Evolutionary conservation across 2,797 vertebrate species (phyloP).

Genomic region (Lepidocolaptes lacrymiger): DNA sequence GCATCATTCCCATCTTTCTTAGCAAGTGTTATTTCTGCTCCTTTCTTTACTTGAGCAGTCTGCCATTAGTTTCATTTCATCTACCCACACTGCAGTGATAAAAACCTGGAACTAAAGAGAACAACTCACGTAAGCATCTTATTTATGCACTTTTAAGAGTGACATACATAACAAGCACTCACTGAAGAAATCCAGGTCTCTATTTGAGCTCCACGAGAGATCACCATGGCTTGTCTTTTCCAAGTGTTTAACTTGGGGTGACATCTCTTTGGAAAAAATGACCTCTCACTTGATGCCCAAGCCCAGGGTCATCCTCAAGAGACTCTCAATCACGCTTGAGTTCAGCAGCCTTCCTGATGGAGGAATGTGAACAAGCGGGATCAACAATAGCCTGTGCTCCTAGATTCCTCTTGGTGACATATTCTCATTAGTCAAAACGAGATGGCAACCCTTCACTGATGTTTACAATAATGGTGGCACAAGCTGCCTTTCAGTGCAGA

Average conservation of each 20-base stretch:
- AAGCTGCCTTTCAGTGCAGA: background rate
- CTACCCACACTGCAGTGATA: background rate
- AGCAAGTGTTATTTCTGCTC: background rate
- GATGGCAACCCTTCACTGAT: background rate
- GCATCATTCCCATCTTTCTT: background rate
- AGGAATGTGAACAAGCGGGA: background rate
- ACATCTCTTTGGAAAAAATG: constrained; percentile 27
- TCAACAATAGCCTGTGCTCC: constrained; percentile 6
- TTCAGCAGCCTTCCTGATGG: constrained; percentile 27
- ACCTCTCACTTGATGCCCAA: constrained; percentile 26
- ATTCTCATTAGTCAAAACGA: background rate
- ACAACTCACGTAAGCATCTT: background rate
- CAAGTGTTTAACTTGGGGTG: constrained; percentile 25
- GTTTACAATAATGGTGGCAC: background rate
- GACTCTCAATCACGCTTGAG: constrained; percentile 13
- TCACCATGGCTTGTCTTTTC: background rate
- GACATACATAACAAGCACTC: background rate
- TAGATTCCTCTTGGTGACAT: background rate
- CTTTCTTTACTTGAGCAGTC: background rate
- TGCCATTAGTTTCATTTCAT: background rate
- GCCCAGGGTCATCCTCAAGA: constrained; percentile 21
- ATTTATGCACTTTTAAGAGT: background rate
- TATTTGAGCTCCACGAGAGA: background rate
- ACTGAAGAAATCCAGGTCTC: background rate
- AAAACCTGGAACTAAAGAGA: background rate